phyloP scores from a whole-genome alignment of 2,888 invertebrate species.

The Nebria brevicollis region DNA sequence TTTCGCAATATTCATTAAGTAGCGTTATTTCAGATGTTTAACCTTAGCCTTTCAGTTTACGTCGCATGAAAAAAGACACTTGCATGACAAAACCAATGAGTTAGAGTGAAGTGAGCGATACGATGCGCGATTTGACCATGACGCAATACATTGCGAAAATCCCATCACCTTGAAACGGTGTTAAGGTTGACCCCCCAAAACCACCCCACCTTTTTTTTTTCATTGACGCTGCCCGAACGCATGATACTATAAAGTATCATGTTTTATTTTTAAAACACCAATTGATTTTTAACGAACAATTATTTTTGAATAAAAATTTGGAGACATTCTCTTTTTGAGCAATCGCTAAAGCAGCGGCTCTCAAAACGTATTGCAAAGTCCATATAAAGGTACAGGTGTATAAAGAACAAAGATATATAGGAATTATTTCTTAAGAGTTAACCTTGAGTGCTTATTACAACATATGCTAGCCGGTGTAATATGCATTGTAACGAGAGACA shows the following conservation, averaged over 20 bases:
- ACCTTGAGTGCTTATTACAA: background rate
- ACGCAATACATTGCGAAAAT: background rate
- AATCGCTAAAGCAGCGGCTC: background rate
- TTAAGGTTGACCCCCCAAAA: background rate
- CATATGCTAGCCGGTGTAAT: conserved; percentile 1
- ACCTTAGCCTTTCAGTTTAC: background rate
- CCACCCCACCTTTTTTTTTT: background rate
- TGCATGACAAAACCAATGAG: background rate
- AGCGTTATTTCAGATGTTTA: background rate
- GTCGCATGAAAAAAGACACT: background rate
- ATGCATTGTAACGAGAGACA: background rate
- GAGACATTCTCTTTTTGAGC: conserved; percentile 1
- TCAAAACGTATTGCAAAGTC: background rate
- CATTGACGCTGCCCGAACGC: background rate
- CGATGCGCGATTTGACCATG: background rate
- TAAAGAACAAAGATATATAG: background rate
- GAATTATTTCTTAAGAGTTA: background rate
- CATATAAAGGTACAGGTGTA: background rate
- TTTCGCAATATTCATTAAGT: background rate
- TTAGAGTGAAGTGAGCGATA: background rate
- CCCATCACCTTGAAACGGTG: background rate
- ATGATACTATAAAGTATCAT: background rate
- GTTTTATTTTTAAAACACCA: background rate
- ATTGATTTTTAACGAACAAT: background rate
- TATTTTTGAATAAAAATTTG: background rate